phyloP scores from a whole-genome alignment of 30 jellyfish, hydroid and myxozoan species.

The Chrysaora quinquecirrha region DNA sequence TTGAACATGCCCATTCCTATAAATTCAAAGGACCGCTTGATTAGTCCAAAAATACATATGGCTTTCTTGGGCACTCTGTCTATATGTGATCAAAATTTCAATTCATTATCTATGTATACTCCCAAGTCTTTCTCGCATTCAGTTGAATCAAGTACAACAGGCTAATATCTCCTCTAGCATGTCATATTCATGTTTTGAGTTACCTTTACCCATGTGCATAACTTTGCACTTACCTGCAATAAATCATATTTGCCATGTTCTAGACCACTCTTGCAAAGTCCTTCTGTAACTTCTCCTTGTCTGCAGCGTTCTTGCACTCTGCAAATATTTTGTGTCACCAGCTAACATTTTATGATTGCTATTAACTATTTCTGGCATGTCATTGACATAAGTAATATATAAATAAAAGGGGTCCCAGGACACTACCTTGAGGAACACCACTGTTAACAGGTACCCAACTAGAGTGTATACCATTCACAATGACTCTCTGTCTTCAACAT shows the following conservation, averaged over 20 bases:
- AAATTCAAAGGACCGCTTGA: no score
- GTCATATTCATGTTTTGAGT: no score
- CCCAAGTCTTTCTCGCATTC: no score
- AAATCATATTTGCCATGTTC: conserved; percentile 17
- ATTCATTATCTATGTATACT: no score
- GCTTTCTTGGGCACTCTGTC: no score
- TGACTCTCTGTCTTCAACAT: conserved; percentile 37
- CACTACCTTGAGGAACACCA: conserved; percentile 55
- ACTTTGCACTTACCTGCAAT: conserved; percentile 39
- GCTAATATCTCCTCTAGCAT: no score
- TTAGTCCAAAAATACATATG: no score
- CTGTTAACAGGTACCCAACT: conserved; percentile 52
- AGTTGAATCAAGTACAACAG: no score
- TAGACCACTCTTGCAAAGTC: conserved; percentile 32
- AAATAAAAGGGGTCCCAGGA: conserved; percentile 56
- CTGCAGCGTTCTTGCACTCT: conserved; percentile 31
- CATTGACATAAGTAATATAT: conserved; percentile 26
- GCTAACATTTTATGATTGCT: conserved; percentile 26
- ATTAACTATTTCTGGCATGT: conserved; percentile 38
- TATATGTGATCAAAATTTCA: no score
- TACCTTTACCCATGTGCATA: conserved; percentile 33
- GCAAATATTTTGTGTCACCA: conserved; percentile 49
- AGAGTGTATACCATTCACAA: conserved; percentile 28
- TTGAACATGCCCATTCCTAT: no score
- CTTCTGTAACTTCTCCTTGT: conserved; percentile 32